These are phyloP conservation scores for Eulimnadia texana DNA, from an alignment of 1,140 invertebrate genomes.

Conservation along the genomic window DNA sequence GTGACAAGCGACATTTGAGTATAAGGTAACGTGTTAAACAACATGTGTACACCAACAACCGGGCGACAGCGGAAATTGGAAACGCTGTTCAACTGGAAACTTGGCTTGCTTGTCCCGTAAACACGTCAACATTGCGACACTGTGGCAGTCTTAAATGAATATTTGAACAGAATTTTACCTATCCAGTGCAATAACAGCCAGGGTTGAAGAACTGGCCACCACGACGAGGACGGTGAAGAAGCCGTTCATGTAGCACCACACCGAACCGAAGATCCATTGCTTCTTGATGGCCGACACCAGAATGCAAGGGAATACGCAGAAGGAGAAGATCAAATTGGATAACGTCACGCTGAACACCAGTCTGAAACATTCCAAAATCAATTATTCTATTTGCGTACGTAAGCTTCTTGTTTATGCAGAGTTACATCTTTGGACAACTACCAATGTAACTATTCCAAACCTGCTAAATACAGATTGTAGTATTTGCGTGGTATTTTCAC, in stretches of 20 bases:
- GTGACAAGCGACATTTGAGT: too few species aligned
- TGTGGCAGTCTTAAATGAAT: too few species aligned
- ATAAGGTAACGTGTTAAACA: too few species aligned
- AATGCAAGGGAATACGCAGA: slow-evolving; percentile 16
- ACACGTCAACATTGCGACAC: background rate
- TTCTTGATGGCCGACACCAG: slow-evolving; percentile 12
- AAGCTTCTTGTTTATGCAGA: background rate
- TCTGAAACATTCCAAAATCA: slow-evolving; percentile 9
- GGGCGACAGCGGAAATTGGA: background rate
- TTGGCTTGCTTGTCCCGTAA: background rate
- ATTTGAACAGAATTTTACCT: too few species aligned
- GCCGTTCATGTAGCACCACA: slow-evolving; percentile 18
- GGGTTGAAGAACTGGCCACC: slow-evolving; percentile 16
- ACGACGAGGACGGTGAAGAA: slow-evolving; percentile 15
- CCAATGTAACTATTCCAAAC: background rate
- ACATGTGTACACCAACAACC: background rate
- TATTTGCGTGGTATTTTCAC: too few species aligned
- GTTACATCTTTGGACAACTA: background rate
- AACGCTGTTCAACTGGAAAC: background rate
- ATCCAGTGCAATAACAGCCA: slow-evolving; percentile 18
- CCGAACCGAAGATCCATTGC: slow-evolving; percentile 17
- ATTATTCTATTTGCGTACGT: background rate
- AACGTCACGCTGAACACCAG: slow-evolving; percentile 19
- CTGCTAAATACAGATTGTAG: background rate
- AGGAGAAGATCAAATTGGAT: slow-evolving; percentile 16